A percentile compares a stretch with the other conserved stretches of the same genome.
Evolutionary conservation across 2,888 invertebrate species (phyloP).

Genomic region (Malthinus seriepunctatus): DNA sequence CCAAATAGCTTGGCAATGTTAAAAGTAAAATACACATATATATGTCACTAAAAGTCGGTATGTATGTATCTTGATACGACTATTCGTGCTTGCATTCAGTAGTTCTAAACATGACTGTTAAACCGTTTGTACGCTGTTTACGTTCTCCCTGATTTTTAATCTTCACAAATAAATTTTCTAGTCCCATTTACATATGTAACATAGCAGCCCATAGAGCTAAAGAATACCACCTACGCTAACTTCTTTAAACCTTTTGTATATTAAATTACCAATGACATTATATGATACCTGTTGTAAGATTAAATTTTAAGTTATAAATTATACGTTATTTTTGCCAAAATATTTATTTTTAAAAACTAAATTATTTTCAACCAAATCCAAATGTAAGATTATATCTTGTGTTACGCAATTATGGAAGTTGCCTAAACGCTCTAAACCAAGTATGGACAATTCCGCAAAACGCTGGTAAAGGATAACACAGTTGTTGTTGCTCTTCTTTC

Average conservation of each 20-base stretch:
- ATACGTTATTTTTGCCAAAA: too few relatives aligned
- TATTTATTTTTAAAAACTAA: too few relatives aligned
- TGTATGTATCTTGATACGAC: constrained; percentile 39
- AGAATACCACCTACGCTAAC: constrained; percentile 28
- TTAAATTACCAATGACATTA: constrained; percentile 26
- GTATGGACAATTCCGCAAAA: too few relatives aligned
- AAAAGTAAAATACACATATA: constrained; percentile 38
- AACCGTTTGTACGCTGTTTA: constrained; percentile 38
- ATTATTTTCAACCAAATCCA: too few relatives aligned
- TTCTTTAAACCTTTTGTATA: constrained; percentile 11
- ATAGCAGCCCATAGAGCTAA: constrained; percentile 18
- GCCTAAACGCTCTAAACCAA: too few relatives aligned
- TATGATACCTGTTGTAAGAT: background rate
- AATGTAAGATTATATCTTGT: too few relatives aligned
- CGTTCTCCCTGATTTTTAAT: constrained; percentile 37
- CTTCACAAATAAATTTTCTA: constrained; percentile 34
- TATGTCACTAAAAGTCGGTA: constrained; percentile 36
- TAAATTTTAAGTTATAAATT: constrained; percentile 4
- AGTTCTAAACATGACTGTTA: constrained; percentile 39
- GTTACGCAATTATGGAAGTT: too few relatives aligned
- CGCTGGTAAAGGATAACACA: too few relatives aligned
- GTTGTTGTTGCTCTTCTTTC: too few relatives aligned
- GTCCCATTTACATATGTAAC: constrained; percentile 29
- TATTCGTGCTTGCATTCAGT: constrained; percentile 41
- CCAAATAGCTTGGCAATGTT: constrained; percentile 39